These are phyloP conservation scores for Carlito syrichta DNA, from an alignment of 2,113 vertebrate species.

Conservation along the genomic window DNA sequence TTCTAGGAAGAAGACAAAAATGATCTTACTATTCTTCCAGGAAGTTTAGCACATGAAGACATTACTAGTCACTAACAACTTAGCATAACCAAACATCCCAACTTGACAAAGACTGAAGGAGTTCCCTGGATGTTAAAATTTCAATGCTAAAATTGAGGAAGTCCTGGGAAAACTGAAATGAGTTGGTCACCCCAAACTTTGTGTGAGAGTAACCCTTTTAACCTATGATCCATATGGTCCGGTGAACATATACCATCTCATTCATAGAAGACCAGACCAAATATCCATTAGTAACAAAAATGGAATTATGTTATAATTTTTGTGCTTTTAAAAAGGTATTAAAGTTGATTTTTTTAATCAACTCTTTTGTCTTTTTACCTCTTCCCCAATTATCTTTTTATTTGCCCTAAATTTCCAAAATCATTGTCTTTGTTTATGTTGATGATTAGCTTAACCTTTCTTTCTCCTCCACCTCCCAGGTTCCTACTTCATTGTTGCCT, in stretches of 20 bases:
- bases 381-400: neutral
- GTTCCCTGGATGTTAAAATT: neutral
- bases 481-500: neutral
- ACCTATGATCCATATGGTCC: neutral
- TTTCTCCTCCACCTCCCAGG: neutral
- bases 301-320: neutral
- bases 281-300: neutral
- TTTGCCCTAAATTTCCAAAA: neutral
- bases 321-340: neutral
- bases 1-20: neutral
- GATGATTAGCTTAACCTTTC: neutral
- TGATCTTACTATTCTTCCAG: neutral
- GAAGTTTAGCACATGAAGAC: neutral
- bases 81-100: neutral
- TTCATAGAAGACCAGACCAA: neutral
- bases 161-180: neutral
- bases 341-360: constrained; percentile 20
- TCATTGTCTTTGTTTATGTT: neutral
- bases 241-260: neutral
- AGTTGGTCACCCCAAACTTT: neutral
- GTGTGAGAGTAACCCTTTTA: neutral
- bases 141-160: neutral
- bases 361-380: neutral
- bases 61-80: neutral
- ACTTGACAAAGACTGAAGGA: neutral